A percentile compares a stretch with the other conserved stretches of the same genome.
These are phyloP conservation scores for Idris sp. DNA, from an alignment of 1,140 invertebrate genomes.

Conservation along the genomic window DNA sequence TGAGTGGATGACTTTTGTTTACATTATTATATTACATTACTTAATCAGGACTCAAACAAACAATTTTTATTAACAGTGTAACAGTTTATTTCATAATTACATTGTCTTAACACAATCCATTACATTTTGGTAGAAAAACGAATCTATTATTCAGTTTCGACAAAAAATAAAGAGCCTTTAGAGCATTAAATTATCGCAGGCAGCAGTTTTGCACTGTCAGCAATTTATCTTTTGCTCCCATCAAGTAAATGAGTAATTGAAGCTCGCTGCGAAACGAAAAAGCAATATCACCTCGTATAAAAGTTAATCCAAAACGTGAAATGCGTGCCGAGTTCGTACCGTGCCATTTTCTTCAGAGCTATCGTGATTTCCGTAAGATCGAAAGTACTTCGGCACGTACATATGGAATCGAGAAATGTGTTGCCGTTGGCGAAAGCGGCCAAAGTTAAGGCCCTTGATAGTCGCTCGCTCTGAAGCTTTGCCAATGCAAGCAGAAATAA, in stretches of 20 bases:
- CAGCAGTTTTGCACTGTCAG: conserved; percentile 11
- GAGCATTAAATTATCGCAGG: conserved; percentile 21
- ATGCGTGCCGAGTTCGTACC: conserved; percentile 45
- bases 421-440: conserved; percentile 52
- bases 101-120: too few species aligned
- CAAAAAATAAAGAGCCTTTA: conserved; percentile 3
- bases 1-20: conserved; percentile 2
- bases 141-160: conserved; percentile 25
- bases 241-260: conserved; percentile 55
- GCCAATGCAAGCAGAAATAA: conserved; percentile 71
- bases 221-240: conserved; percentile 36
- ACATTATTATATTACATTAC: too few species aligned
- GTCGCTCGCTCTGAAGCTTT: conserved; percentile 53
- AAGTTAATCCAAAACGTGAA: conserved; percentile 57
- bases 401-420: conserved; percentile 53
- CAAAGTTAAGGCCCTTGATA: conserved; percentile 46
- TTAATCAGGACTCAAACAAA: too few species aligned
- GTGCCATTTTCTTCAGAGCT: conserved; percentile 49
- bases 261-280: conserved; percentile 31
- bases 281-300: conserved; percentile 51
- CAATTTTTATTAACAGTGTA: too few species aligned
- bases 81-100: too few species aligned
- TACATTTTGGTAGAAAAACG: not conserved
- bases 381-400: conserved; percentile 54
- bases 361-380: conserved; percentile 55